phyloP scores from a whole-genome alignment of 2,113 vertebrate species.

The Antennarius striatus region DNA sequence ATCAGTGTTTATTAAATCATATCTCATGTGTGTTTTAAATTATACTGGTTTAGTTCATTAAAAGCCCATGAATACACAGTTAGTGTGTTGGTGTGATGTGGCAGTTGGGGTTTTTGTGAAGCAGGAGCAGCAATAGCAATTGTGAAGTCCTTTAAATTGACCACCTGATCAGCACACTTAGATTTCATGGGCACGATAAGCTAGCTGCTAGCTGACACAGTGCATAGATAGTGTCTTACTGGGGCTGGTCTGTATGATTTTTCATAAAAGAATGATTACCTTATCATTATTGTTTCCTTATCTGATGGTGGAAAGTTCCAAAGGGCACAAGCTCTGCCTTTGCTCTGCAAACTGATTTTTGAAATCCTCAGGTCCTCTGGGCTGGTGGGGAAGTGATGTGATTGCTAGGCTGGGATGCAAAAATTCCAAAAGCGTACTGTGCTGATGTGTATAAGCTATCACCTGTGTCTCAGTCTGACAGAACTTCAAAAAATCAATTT shows the following conservation, averaged over 20 bases:
- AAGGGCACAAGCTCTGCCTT: slow-evolving; percentile 52
- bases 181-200: slow-evolving; percentile 27
- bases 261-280: slow-evolving; percentile 42
- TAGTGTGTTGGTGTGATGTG: not conserved
- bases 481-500: slow-evolving; percentile 61
- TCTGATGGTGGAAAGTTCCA: slow-evolving; percentile 53
- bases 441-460: not conserved
- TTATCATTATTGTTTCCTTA: slow-evolving; percentile 57
- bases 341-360: slow-evolving; percentile 8
- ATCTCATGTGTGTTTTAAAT: not conserved
- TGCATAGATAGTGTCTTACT: slow-evolving; percentile 1
- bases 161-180: not conserved
- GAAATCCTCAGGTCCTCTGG: no score
- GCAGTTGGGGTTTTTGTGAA: not conserved
- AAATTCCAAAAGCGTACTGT: not conserved
- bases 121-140: not conserved
- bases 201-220: slow-evolving; percentile 20
- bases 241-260: slow-evolving; percentile 15
- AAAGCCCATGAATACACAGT: not conserved
- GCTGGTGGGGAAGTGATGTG: not conserved
- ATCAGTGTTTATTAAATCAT: not conserved
- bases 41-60: not conserved
- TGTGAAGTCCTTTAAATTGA: not conserved
- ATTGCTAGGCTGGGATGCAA: not conserved
- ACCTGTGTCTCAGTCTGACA: slow-evolving; percentile 42